phyloP scores from a whole-genome alignment of 2,888 invertebrate species.

The Pteria penguin region DNA sequence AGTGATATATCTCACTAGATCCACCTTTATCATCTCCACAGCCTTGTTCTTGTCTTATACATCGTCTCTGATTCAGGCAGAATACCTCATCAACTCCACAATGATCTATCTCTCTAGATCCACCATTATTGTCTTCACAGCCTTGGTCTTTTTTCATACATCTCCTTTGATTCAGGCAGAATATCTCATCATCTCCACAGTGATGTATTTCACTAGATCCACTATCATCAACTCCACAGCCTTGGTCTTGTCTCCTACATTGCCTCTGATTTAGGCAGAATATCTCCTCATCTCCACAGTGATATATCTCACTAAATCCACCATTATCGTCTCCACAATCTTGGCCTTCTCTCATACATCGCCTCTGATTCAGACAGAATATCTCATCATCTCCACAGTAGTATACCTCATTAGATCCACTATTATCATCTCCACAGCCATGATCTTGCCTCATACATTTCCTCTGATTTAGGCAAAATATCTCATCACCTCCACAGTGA shows the following conservation, averaged over 20 bases:
- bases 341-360: conserved; percentile 3
- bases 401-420: background rate
- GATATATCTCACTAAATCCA: background rate
- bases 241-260: background rate
- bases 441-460: background rate
- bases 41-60: background rate
- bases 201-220: background rate
- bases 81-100: background rate
- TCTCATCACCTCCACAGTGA: background rate
- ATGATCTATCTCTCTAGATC: background rate
- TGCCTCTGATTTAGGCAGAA: conserved; percentile 9
- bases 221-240: background rate
- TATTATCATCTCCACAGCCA: background rate
- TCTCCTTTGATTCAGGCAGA: background rate
- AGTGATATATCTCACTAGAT: background rate
- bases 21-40: conserved; percentile 2
- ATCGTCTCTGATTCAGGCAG: background rate
- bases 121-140: background rate
- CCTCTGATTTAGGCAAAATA: conserved; percentile 8
- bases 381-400: conserved; percentile 14
- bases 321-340: background rate
- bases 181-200: background rate
- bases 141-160: background rate
- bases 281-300: background rate
- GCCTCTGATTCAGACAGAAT: conserved; percentile 23